A percentile compares a stretch with the other conserved stretches of the same genome.
Evolutionary conservation across 2,113 vertebrate genomes (phyloP).

Genomic region (Datnioides undecimradiatus): DNA sequence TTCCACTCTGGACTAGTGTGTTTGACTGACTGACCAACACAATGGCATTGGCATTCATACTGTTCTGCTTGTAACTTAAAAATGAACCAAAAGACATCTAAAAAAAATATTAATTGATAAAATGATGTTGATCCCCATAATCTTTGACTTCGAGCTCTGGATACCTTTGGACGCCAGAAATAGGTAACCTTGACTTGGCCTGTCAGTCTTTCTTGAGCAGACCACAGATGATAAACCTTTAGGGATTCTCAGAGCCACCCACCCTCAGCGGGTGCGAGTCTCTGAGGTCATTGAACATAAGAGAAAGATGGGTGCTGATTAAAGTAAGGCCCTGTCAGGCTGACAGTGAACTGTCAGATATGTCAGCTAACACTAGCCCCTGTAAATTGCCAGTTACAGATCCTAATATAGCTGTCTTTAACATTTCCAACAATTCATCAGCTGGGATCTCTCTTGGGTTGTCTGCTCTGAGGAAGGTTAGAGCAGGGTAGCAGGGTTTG

Average conservation of each 20-base stretch:
- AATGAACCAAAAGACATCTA: neutral
- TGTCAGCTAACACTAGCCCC: slow-evolving; percentile 46
- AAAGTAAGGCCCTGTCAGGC: slow-evolving; percentile 46
- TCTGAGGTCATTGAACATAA: slow-evolving; percentile 18
- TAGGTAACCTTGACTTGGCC: slow-evolving; percentile 6
- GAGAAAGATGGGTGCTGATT: slow-evolving; percentile 35
- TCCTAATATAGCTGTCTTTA: slow-evolving; percentile 72
- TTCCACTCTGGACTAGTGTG: neutral
- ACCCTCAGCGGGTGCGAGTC: slow-evolving; percentile 18
- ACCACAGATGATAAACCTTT: slow-evolving; percentile 35
- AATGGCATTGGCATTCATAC: neutral
- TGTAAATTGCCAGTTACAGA: slow-evolving; percentile 65
- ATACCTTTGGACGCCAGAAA: neutral
- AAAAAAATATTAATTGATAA: neutral
- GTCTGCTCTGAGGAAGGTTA: slow-evolving; percentile 47
- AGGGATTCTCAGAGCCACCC: slow-evolving; percentile 42
- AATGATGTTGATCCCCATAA: neutral
- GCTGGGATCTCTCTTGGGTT: slow-evolving; percentile 7
- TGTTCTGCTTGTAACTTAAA: neutral
- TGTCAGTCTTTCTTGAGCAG: slow-evolving; percentile 25
- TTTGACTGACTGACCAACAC: neutral
- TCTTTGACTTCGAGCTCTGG: neutral
- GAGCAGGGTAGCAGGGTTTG: slow-evolving; percentile 15
- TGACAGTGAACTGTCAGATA: slow-evolving; percentile 58
- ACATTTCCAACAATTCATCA: slow-evolving; percentile 51